Conservation (phyloP, 2,797 vertebrate genomes). For the Danio kyathit region DNA sequence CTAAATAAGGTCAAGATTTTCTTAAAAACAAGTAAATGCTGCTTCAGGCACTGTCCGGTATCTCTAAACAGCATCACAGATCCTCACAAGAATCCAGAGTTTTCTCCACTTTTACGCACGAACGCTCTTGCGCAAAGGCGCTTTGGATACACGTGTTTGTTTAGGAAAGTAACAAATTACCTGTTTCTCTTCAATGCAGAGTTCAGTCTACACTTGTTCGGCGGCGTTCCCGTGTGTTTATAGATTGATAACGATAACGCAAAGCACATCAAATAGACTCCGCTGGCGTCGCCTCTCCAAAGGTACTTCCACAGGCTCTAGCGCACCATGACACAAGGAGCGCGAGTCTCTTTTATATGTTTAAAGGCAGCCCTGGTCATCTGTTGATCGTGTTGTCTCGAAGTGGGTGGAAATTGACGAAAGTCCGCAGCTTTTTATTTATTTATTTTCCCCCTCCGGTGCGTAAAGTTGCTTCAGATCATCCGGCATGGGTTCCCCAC, state of each 20-base stretch:
- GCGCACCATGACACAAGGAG: constrained; percentile 69
- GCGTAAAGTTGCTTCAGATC: constrained; percentile 64
- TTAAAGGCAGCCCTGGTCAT: constrained; percentile 67
- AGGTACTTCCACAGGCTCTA: constrained; percentile 56
- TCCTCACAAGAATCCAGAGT: constrained; percentile 8
- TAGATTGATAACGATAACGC: constrained; percentile 52
- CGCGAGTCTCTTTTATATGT: constrained; percentile 73
- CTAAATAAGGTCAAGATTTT: constrained; percentile 6
- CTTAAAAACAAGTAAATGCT: constrained; percentile 20
- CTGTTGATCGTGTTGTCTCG: constrained; percentile 71
- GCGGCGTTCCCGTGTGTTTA: constrained; percentile 53
- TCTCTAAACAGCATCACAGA: constrained; percentile 1
- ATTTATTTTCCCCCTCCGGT: constrained; percentile 48
- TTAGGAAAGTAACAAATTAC: constrained; percentile 53
- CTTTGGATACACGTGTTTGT: constrained; percentile 17
- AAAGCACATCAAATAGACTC: constrained; percentile 44
- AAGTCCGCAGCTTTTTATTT: constrained; percentile 68
- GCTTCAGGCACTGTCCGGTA: background rate
- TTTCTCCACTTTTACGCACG: constrained; percentile 53
- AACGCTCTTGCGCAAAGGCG: constrained; percentile 3
- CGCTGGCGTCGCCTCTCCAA: constrained; percentile 45
- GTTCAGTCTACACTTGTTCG: constrained; percentile 35
- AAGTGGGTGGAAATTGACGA: constrained; percentile 77
- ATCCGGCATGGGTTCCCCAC: constrained; percentile 63
- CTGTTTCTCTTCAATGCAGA: constrained; percentile 47